These are phyloP conservation scores for Orthonyx spaldingii DNA, from an alignment of 2,113 vertebrate genomes.

Conservation along the genomic window DNA sequence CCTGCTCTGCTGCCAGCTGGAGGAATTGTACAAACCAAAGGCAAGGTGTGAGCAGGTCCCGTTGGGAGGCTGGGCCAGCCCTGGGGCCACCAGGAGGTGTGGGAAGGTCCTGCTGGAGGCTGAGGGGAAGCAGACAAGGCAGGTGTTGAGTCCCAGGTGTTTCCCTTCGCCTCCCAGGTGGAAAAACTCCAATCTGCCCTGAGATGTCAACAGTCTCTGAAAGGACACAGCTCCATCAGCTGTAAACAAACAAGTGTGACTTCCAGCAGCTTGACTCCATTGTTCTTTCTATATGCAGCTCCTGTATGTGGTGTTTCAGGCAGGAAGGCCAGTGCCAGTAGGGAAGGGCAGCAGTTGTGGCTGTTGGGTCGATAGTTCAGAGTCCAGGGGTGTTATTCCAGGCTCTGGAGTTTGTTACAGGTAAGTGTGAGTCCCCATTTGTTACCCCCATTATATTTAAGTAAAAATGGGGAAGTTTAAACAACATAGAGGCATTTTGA, in stretches of 20 bases:
- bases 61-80: not conserved
- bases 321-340: not conserved
- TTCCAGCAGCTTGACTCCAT: slow-evolving; percentile 39
- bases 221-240: not conserved
- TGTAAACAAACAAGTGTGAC: not conserved
- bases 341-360: not conserved
- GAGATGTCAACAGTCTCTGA: not conserved
- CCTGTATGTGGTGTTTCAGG: not conserved
- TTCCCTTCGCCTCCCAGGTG: not conserved
- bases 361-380: not conserved
- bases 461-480: not conserved
- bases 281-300: not conserved
- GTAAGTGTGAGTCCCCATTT: not conserved
- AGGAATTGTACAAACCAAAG: slow-evolving; percentile 43
- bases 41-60: not conserved
- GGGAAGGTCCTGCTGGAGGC: not conserved
- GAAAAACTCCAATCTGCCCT: not conserved
- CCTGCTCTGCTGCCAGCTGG: not conserved
- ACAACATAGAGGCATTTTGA: not conserved
- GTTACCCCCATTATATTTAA: not conserved
- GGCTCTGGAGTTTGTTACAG: not conserved
- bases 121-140: not conserved
- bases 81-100: not conserved
- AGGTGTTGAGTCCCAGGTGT: not conserved
- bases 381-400: not conserved